Percentiles rank a stretch among this genome's conserved stretches.
Conservation (phyloP, 2,888 invertebrate genomes). For the Eristalinus sepulchralis region DNA sequence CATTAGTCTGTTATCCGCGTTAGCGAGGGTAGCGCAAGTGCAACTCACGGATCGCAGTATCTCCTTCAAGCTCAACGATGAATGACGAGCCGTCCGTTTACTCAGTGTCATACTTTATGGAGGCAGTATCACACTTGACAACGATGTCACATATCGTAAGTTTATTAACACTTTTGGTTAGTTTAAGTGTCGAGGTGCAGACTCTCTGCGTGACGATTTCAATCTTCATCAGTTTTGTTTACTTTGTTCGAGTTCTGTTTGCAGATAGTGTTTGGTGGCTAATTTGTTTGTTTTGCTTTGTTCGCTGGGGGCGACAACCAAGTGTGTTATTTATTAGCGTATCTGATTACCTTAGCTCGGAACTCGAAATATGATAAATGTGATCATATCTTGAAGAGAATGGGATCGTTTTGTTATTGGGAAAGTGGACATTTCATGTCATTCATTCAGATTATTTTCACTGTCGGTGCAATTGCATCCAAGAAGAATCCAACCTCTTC, state of each 20-base stretch:
- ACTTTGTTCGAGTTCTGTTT: not conserved
- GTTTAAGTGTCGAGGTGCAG: not conserved
- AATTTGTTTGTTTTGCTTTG: not conserved
- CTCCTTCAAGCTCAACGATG: conserved; percentile 16
- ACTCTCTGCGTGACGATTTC: not conserved
- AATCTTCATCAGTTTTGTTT: not conserved
- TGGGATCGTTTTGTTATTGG: not conserved
- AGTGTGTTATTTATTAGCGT: conserved; percentile 15
- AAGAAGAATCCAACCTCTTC: too few species aligned
- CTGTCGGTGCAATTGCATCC: too few species aligned
- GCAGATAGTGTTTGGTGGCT: not conserved
- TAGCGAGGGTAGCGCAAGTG: not conserved
- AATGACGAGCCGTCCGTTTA: conserved; percentile 47
- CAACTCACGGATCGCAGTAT: not conserved
- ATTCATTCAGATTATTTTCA: too few species aligned
- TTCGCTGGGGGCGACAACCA: not conserved
- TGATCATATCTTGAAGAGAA: not conserved
- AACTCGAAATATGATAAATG: conserved; percentile 10
- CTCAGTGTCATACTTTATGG: conserved; percentile 57
- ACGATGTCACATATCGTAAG: conserved; percentile 35
- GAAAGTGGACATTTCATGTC: too few species aligned
- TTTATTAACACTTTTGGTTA: not conserved
- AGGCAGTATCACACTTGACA: conserved; percentile 40
- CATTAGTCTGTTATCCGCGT: conserved; percentile 41
- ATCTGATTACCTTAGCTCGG: conserved; percentile 12